Percentiles rank a stretch among this genome's conserved stretches.
Conservation (phyloP, 2,797 vertebrate species). For the Harpagifer antarcticus region DNA sequence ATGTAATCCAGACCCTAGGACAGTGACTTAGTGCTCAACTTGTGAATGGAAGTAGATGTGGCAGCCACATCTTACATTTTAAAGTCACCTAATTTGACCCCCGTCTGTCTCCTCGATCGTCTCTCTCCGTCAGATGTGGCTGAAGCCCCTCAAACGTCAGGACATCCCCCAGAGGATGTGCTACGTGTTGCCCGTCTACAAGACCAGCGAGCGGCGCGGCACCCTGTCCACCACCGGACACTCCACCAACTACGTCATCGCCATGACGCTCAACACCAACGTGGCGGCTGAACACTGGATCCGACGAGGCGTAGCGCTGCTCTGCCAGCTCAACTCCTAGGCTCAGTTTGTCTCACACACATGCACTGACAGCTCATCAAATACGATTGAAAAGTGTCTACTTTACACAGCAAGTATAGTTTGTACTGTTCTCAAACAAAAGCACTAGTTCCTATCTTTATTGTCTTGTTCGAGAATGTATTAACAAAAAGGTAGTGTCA, state of each 20-base stretch:
- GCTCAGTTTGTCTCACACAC: neutral
- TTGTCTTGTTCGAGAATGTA: neutral
- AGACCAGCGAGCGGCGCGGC: constrained; percentile 91
- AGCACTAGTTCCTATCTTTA: neutral
- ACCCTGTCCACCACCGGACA: constrained; percentile 91
- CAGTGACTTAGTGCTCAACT: neutral
- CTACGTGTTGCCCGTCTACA: constrained; percentile 89
- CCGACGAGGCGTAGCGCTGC: constrained; percentile 86
- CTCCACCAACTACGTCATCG: constrained; percentile 91
- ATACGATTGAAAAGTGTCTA: neutral
- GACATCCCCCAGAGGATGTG: constrained; percentile 85
- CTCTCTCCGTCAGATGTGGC: constrained; percentile 86
- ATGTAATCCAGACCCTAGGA: neutral
- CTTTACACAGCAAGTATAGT: neutral
- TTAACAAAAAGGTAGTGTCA: neutral
- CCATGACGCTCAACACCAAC: constrained; percentile 87
- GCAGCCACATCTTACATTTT: neutral
- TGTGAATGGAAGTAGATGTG: neutral
- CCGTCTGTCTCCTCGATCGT: neutral
- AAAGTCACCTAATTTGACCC: neutral
- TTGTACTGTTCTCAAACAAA: neutral
- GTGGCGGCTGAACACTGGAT: constrained; percentile 89
- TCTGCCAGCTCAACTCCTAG: constrained; percentile 90
- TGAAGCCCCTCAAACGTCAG: constrained; percentile 86
- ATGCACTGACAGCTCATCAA: neutral